These are phyloP conservation scores for Daubentonia madagascariensis DNA, from an alignment of 2,113 vertebrate species.

Conservation along the genomic window DNA sequence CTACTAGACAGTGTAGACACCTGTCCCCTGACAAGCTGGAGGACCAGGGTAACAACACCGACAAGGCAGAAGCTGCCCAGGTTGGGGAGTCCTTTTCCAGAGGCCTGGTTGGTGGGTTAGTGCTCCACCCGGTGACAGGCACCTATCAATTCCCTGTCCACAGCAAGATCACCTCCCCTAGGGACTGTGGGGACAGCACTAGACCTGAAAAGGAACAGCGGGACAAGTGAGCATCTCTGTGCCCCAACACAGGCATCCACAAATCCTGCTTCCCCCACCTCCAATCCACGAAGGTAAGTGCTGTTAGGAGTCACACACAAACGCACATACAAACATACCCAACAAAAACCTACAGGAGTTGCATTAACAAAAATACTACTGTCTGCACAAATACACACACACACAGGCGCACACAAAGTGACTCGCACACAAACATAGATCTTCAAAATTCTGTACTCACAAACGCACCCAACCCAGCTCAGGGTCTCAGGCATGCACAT, in stretches of 20 bases:
- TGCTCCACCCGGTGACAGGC: not conserved
- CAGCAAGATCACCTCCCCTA: not conserved
- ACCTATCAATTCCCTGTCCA: not conserved
- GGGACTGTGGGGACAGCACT: not conserved
- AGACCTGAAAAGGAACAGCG: not conserved
- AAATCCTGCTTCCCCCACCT: not conserved
- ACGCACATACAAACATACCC: not conserved
- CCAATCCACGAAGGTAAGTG: not conserved
- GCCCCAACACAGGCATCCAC: not conserved
- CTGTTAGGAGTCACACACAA: not conserved
- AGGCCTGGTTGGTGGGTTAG: not conserved
- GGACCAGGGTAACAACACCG: not conserved
- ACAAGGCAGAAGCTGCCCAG: not conserved
- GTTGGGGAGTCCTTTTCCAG: not conserved
- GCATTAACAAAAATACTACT: not conserved
- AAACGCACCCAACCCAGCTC: not conserved
- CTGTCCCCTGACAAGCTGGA: not conserved
- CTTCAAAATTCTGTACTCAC: not conserved
- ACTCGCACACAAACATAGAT: not conserved
- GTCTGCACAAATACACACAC: not conserved
- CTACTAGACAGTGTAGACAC: not conserved
- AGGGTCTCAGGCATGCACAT: not conserved
- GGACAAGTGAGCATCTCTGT: not conserved
- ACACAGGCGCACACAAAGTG: not conserved
- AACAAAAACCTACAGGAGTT: not conserved